These are phyloP conservation scores for Aurelia aurita DNA, from an alignment of 30 jellyfish, hydroid and myxozoan species.

Conservation along the genomic window DNA sequence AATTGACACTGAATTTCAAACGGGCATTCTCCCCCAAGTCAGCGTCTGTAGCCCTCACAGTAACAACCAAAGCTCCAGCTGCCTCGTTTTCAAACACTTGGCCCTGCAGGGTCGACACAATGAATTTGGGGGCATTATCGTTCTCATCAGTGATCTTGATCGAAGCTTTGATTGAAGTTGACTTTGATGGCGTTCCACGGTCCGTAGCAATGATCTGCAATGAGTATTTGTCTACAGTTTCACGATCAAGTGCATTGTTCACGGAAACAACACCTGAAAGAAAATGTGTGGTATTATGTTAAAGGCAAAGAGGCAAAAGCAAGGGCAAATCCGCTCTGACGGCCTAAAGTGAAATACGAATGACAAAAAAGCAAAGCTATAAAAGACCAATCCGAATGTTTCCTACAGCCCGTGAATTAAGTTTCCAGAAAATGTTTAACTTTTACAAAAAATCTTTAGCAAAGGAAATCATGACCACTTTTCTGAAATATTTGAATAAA, in stretches of 20 bases:
- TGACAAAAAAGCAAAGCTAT: too few relatives aligned
- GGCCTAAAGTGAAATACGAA: too few relatives aligned
- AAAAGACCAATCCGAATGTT: too few relatives aligned
- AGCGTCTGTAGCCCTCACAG: conserved; percentile 72
- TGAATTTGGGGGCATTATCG: conserved; percentile 80
- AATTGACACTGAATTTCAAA: conserved; percentile 27
- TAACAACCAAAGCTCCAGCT: conserved; percentile 61
- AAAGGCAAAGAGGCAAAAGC: too few relatives aligned
- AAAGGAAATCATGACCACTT: too few relatives aligned
- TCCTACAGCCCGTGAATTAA: too few relatives aligned
- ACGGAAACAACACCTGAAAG: conserved; percentile 77
- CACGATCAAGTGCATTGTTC: conserved; percentile 74
- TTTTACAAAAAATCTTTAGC: too few relatives aligned
- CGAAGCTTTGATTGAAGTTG: conserved; percentile 11
- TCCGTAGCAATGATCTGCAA: conserved; percentile 75
- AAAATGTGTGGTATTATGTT: background rate
- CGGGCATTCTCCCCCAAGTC: conserved; percentile 69
- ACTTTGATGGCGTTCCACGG: conserved; percentile 64
- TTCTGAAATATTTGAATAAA: too few relatives aligned
- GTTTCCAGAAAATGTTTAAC: too few relatives aligned
- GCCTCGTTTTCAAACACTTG: conserved; percentile 54
- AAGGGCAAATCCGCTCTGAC: too few relatives aligned
- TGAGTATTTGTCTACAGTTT: conserved; percentile 38
- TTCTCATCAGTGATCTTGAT: conserved; percentile 67
- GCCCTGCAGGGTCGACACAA: conserved; percentile 45